Evolutionary conservation across 1,140 invertebrate genomes (phyloP).

Genomic region (Drosophila aff.): DNA sequence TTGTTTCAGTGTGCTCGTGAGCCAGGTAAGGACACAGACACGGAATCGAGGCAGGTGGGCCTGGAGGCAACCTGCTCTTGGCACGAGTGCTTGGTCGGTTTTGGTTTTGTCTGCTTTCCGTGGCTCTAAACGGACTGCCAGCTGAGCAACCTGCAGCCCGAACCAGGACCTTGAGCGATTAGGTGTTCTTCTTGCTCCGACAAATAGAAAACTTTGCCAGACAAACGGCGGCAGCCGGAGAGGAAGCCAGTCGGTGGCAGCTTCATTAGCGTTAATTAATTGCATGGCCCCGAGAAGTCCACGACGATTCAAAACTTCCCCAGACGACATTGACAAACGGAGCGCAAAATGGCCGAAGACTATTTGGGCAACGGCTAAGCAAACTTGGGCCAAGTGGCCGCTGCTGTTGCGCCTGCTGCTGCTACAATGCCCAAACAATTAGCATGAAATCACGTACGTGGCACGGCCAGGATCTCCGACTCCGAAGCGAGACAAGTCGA

Average conservation of each 20-base stretch:
- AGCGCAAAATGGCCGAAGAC: constrained; percentile 70
- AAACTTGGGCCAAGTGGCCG: constrained; percentile 39
- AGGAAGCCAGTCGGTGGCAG: constrained; percentile 27
- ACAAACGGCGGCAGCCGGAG: constrained; percentile 16
- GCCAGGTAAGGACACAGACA: constrained; percentile 9
- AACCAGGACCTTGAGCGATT: constrained; percentile 68
- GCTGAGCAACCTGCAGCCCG: constrained; percentile 47
- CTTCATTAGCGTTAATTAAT: constrained; percentile 83
- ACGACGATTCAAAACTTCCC: constrained; percentile 50
- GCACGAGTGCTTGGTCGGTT: constrained; percentile 64
- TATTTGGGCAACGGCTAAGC: constrained; percentile 6
- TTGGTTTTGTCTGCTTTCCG: constrained; percentile 57
- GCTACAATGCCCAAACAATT: constrained; percentile 57
- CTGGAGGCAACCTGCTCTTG: constrained; percentile 63
- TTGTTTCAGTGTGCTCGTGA: constrained; percentile 55
- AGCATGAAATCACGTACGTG: constrained; percentile 76
- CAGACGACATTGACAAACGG: constrained; percentile 75
- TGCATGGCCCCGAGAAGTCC: constrained; percentile 68
- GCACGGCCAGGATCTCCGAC: constrained; percentile 42
- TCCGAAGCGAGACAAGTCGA: constrained; percentile 3
- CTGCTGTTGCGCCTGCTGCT: background rate
- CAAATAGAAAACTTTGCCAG: constrained; percentile 53
- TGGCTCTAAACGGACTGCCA: constrained; percentile 31
- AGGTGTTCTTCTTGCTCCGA: constrained; percentile 27
- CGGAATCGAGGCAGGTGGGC: constrained; percentile 4